Evolutionary conservation across 2,113 vertebrate species (phyloP).

Genomic region (Pachycephala philippinensis): DNA sequence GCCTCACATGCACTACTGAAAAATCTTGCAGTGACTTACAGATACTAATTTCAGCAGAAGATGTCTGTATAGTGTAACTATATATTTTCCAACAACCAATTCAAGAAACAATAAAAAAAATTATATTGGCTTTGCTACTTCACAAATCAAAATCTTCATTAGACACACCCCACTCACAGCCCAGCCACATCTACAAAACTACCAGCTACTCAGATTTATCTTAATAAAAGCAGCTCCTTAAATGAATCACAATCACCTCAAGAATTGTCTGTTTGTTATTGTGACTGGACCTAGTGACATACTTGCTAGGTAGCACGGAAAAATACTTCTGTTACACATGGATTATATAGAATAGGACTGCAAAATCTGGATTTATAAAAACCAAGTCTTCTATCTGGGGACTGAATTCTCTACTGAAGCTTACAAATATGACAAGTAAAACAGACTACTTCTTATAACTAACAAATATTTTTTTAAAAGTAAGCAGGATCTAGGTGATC

Average conservation of each 20-base stretch:
- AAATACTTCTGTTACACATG: background rate
- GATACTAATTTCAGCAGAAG: background rate
- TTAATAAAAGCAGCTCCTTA: background rate
- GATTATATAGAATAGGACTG: background rate
- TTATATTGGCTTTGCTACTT: background rate
- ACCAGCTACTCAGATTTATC: background rate
- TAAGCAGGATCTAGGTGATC: background rate
- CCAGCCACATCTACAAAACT: background rate
- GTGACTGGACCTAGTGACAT: background rate
- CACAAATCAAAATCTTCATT: background rate
- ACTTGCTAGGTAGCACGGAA: background rate
- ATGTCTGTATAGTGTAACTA: background rate
- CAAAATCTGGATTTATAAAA: background rate
- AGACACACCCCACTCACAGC: background rate
- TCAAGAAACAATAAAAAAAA: background rate
- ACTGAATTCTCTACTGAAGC: background rate
- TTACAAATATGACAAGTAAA: background rate
- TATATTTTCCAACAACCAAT: background rate
- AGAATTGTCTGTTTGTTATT: background rate
- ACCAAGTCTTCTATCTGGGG: background rate
- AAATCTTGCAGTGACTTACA: background rate
- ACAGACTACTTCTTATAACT: background rate
- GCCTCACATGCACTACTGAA: background rate
- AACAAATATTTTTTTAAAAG: background rate
- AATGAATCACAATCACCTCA: background rate